These are phyloP conservation scores for Vesta saturnalis DNA, from an alignment of 2,888 invertebrate genomes.

Conservation along the genomic window DNA sequence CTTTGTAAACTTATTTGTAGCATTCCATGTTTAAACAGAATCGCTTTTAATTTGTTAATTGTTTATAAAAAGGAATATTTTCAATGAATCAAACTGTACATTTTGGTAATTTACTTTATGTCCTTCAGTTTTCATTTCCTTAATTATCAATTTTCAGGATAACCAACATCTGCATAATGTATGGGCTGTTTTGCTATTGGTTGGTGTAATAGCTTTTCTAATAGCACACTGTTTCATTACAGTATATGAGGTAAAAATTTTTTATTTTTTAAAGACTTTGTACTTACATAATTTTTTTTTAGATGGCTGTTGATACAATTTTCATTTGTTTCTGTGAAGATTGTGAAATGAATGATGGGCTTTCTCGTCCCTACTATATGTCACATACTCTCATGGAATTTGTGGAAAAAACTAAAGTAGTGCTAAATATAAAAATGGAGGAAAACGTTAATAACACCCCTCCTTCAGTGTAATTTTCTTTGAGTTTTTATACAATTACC, in stretches of 20 bases:
- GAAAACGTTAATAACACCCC: neutral
- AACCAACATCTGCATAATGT: conserved; percentile 67
- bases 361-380: conserved; percentile 71
- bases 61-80: too few relatives aligned
- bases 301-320: conserved; percentile 77
- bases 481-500: too few relatives aligned
- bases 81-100: too few relatives aligned
- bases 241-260: conserved; percentile 54
- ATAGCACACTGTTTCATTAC: conserved; percentile 78
- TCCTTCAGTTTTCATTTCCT: too few relatives aligned
- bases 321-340: conserved; percentile 78
- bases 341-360: conserved; percentile 72
- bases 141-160: conserved; percentile 55
- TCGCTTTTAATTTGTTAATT: too few relatives aligned
- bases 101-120: too few relatives aligned
- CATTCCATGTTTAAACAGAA: too few relatives aligned
- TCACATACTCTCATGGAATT: conserved; percentile 73
- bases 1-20: too few relatives aligned
- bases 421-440: neutral
- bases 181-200: conserved; percentile 71
- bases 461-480: too few relatives aligned
- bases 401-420: conserved; percentile 67
- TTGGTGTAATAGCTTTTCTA: conserved; percentile 73
- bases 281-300: conserved; percentile 44
- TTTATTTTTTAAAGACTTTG: conserved; percentile 6